Evolutionary conservation across 2,888 invertebrate genomes (phyloP), one percentile per base, ranked within the genome.

Genomic region (Scaptomyza parva): DNA sequence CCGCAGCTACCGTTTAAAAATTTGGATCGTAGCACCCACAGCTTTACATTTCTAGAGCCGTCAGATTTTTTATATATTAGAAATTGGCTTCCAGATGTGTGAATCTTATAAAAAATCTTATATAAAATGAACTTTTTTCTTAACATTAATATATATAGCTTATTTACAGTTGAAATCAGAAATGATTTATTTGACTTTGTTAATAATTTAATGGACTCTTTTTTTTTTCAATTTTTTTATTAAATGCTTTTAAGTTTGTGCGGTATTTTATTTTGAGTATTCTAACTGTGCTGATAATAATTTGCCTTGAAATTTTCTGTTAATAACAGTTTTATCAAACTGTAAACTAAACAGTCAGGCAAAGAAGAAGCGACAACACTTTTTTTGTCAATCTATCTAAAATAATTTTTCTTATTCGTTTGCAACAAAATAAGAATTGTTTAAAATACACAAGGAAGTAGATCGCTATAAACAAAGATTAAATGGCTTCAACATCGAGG

Each of bases 401-500:
- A 53, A 57, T 75, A 37, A 22, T 65, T 65, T 26, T 55, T 30
- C 37, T 72, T 73, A 45, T n/a, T n/a, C 60, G 33, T 44, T 59
- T 69, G 20, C 45, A 33, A 28, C 22, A 55, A 43, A 28, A 9
- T 53, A 33, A 28, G n/a, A 59, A 63, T n/a, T 60, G 7, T 33
- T 24, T 30, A 24, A 14, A 26, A 2, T 22, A 35, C 26, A 22
- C 28, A 57, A 28, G 18, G 45, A 30, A 14, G 8, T 6, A 3
- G 43, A 37, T 18, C 12, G 24, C 39, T 3, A 18, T 20, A 20
- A 48, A 24, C 33, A 55, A 17, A 55, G 5, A 57, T 48, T 37
- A 76, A 86, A 82, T 82, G 82, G 82, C 82, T 67, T 82, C 82
- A 40, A 76, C 82, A 51, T 82, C 82, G n/a, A 83, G 86, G 82